A percentile compares a stretch with the other conserved stretches of the same genome.
Conservation (phyloP, 2,113 vertebrate species). For the Sebastes fasciatus region DNA sequence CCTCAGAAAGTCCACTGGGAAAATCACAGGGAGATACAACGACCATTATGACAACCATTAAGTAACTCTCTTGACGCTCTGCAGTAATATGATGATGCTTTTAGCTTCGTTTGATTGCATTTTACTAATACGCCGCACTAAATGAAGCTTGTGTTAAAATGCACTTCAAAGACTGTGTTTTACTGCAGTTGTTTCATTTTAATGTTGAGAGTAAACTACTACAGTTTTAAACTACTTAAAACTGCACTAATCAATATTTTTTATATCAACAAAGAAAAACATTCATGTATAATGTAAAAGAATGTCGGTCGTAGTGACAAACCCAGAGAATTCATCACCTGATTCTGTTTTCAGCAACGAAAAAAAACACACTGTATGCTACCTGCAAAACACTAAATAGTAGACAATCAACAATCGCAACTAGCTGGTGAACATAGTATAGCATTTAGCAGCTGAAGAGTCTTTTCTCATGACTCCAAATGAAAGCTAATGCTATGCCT, state of each 20-base stretch:
- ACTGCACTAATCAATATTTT: not conserved
- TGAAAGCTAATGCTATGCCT: not conserved
- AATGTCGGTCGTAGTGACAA: not conserved
- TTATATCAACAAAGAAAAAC: not conserved
- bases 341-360: too few relatives aligned
- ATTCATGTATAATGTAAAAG: not conserved
- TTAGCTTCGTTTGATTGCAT: constrained; percentile 15
- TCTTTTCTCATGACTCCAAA: not conserved
- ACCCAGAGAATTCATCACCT: not conserved
- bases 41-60: constrained; percentile 25
- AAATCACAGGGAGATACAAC: constrained; percentile 12
- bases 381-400: too few relatives aligned
- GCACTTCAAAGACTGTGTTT: not conserved
- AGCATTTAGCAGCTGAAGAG: not conserved
- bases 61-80: constrained; percentile 3
- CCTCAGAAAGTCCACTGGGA: not conserved
- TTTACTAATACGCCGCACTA: not conserved
- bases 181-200: not conserved
- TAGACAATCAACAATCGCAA: too few relatives aligned
- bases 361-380: too few relatives aligned
- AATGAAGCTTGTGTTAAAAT: constrained; percentile 13
- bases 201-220: not conserved
- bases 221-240: not conserved
- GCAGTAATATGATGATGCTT: constrained; percentile 8
- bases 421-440: not conserved